Base-by-base conservation (phyloP, 2,888 invertebrate genomes). In the Melanostoma scalare region DNA sequence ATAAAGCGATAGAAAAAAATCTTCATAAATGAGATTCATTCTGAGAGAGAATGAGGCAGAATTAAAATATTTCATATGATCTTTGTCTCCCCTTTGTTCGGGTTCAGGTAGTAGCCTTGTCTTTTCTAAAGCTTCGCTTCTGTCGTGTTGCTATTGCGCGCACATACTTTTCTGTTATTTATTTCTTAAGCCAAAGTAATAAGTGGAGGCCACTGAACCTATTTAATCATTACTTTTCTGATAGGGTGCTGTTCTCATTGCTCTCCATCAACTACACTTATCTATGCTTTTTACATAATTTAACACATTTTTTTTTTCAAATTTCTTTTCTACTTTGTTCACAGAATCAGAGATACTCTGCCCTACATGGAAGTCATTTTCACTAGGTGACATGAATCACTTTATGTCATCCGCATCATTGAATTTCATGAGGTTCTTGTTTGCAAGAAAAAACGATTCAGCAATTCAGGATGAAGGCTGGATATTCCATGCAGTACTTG, bases 361-460 rank as follows among this genome's bases (percentile, higher is more conserved):
- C 72, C 86, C 89, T 2, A 87, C 89, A 0, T 91, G 90, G 90
- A 89, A 89, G 74, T 88, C 89, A 10, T 89, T 89, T n/a, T 88
- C 89, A 52, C 89, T 88, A 6, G 87, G 88, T 65, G 89, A 86
- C 68, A 88, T 90, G 88, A 90, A 90, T 82, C 20, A 20, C 20
- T 20, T 20, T 20, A 20, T 20, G 20, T 88, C 87, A 33, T 88
- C 89, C 0, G 88, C 89, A 76, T 88, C 89, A 0, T 82, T 89
- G 74, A 89, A 90, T 80, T 89, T 89, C 52, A 90, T 90, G 90
- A 88, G 89, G 35, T 85, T 90, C 46, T 73, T 91, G 52, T 91
- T 90, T 71, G 89, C 89, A 79, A 88, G 87, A 76, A 90, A 89
- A 75, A 85, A 87, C 6, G 86, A 87, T 3, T 89, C 89, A 2